Percentiles rank a stretch among this genome's conserved stretches.
Conservation (phyloP, 1,140 invertebrate species). For the Harpegnathos saltator region DNA sequence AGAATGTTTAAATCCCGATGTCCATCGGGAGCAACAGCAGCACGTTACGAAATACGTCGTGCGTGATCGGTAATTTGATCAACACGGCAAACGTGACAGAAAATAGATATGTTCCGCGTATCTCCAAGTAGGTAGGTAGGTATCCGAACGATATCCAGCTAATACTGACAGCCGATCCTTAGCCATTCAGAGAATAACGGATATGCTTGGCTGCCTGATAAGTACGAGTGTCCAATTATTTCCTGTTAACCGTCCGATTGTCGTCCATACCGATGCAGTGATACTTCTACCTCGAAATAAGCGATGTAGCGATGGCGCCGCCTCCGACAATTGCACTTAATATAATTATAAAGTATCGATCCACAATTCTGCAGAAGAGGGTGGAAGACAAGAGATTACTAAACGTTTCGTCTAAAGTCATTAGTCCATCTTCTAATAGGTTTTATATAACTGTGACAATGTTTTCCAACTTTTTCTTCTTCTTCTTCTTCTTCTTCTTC, state of each 20-base stretch:
- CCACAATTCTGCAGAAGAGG: constrained; percentile 38
- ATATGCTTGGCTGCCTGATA: constrained; percentile 66
- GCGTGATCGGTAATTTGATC: constrained; percentile 71
- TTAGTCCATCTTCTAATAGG: constrained; percentile 51
- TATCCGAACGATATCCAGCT: constrained; percentile 69
- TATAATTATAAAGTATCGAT: constrained; percentile 77
- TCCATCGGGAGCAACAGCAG: constrained; percentile 46
- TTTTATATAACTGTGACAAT: background rate
- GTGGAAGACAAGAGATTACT: constrained; percentile 39
- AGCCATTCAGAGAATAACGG: constrained; percentile 69
- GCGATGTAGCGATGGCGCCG: constrained; percentile 59
- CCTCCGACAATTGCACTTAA: constrained; percentile 73
- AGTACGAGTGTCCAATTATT: constrained; percentile 75
- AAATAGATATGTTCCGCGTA: constrained; percentile 64
- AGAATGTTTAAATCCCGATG: constrained; percentile 54
- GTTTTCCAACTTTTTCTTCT: background rate
- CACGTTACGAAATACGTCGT: constrained; percentile 50
- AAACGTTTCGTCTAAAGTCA: constrained; percentile 67
- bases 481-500: no score
- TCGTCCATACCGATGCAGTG: constrained; percentile 68
- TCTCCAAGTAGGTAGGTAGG: constrained; percentile 48
- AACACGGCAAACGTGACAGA: constrained; percentile 69
- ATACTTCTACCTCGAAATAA: constrained; percentile 74
- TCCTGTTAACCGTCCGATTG: constrained; percentile 74
- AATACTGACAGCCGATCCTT: constrained; percentile 69